Base-by-base conservation (phyloP, 1,140 invertebrate species). In the Bombus polaris region DNA sequence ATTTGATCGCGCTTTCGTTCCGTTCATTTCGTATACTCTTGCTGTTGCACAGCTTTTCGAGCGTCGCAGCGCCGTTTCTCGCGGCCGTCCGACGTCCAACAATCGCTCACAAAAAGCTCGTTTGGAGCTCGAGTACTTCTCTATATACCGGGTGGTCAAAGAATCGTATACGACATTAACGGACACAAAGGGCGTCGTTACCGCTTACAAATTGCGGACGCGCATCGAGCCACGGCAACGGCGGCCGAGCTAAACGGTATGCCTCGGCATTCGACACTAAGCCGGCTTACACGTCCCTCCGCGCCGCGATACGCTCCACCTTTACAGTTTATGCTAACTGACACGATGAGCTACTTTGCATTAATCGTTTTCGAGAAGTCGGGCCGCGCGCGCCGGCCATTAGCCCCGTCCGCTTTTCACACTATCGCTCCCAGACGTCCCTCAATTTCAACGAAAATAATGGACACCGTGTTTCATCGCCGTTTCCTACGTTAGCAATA, bases 261-360 rank as follows among this genome's bases (percentile, higher is more conserved):
- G 59, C 73, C 42, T 68, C 85, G 53, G 44, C 62, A 70, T 90
- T 89, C 81, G 89, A 89, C 88, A n/a, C 35, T 90, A 90, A 90
- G 89, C 88, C 78, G 89, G 88, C 89, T 90, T 89, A 90, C 37
- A 66, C 65, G 53, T 25, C 35, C 84, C 77, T 81, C 81, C 53
- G 66, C 66, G 59, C 72, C 72, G 65, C 88, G 85, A 89, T 89
- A 83, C 88, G 70, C n/a, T 44, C 71, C 44, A 75, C 87, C 88
- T 87, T 87, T 65, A 28, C 44, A 77, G 81, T 68, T 89, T 90
- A 85, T 87, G 81, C 88, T 87, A 89, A 90, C 81, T 82, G 89
- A 89, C 89, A 79, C 85, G 74, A 81, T 87, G 66, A 89, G 81
- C 88, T 90, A 87, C 89, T 90, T 90, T 89, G 85, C 88, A 90